These are phyloP conservation scores for Tursiops truncatus DNA, from an alignment of 2,113 vertebrate species.

Conservation along the genomic window DNA sequence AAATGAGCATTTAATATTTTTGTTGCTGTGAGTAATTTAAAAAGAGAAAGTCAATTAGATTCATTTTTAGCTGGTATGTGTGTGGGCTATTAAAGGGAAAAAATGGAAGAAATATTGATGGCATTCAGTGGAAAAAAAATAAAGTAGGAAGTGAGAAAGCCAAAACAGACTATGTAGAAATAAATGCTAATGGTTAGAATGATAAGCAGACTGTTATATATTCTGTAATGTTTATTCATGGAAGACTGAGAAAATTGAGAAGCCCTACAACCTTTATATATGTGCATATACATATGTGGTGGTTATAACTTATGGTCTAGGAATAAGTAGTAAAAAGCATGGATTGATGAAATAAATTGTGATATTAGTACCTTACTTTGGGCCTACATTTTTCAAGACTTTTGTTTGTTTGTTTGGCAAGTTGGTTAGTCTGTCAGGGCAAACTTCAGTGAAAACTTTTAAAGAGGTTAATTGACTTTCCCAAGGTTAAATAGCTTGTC, in stretches of 20 bases:
- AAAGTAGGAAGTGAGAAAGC: not conserved
- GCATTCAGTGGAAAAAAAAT: not conserved
- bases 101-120: slow-evolving; percentile 2
- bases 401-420: not conserved
- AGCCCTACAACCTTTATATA: not conserved
- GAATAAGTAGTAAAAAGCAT: not conserved
- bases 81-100: not conserved
- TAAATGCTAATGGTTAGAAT: not conserved
- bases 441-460: not conserved
- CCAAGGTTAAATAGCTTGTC: not conserved
- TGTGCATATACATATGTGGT: not conserved
- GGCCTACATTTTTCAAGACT: not conserved
- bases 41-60: slow-evolving; percentile 31
- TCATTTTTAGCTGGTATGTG: not conserved
- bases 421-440: not conserved
- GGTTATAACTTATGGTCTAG: not conserved
- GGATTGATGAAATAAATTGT: not conserved
- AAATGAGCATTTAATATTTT: slow-evolving; percentile 66
- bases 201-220: not conserved
- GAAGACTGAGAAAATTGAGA: not conserved
- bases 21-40: slow-evolving; percentile 48
- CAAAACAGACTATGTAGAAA: not conserved
- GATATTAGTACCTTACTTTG: not conserved
- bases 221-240: not conserved
- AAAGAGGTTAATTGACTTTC: slow-evolving; percentile 32